Percentiles rank a stretch among this genome's conserved stretches.
These are phyloP conservation scores for Kryptolebias marmoratus DNA, from an alignment of 2,113 vertebrate species.

Conservation along the genomic window DNA sequence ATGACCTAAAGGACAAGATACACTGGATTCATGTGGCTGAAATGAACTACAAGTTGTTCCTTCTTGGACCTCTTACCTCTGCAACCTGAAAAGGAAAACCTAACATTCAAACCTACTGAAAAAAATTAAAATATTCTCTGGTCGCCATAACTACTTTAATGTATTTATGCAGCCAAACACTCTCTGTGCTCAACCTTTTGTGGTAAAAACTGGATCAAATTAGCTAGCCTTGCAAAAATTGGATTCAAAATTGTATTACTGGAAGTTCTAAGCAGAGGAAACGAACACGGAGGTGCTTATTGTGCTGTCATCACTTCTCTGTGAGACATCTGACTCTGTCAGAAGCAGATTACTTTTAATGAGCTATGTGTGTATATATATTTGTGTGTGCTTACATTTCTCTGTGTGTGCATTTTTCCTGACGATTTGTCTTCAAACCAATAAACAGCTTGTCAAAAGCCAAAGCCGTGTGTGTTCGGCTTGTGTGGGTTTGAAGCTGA, in stretches of 20 bases:
- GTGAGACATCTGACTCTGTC: slow-evolving; percentile 35
- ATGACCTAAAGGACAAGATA: no score
- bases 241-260: slow-evolving; percentile 9
- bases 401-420: slow-evolving; percentile 10
- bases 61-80: no score
- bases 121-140: no score
- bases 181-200: background rate
- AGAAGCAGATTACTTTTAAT: slow-evolving; percentile 44
- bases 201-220: slow-evolving; percentile 19
- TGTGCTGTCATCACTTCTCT: slow-evolving; percentile 28
- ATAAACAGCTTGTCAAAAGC: slow-evolving; percentile 10
- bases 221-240: background rate
- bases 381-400: slow-evolving; percentile 9
- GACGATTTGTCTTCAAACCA: slow-evolving; percentile 24
- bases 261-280: background rate
- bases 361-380: slow-evolving; percentile 26
- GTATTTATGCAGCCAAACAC: background rate
- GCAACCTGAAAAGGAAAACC: no score
- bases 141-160: no score
- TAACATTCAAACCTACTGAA: no score
- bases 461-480: slow-evolving; percentile 1
- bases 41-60: no score
- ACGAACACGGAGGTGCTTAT: background rate
- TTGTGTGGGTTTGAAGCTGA: slow-evolving; percentile 15
- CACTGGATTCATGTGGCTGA: no score